phyloP scores from a whole-genome alignment of 1,140 invertebrate genomes.

The Scylla paramamosain region DNA sequence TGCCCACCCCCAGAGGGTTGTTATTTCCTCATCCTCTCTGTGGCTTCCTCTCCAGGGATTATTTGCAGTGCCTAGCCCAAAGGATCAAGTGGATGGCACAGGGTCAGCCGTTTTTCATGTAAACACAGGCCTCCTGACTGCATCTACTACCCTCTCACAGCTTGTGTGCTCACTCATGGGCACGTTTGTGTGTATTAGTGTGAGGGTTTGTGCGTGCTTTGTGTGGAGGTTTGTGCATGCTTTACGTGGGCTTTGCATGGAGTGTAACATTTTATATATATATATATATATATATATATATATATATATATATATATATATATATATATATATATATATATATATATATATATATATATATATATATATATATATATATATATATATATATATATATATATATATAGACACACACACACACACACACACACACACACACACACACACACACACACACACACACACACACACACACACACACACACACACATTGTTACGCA shows the following conservation, averaged over 20 bases:
- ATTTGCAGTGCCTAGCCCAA: too few relatives aligned
- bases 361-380: constrained; percentile 8
- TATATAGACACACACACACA: not conserved
- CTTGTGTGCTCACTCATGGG: not conserved
- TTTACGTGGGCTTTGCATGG: not conserved
- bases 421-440: not conserved
- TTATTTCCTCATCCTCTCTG: too few relatives aligned
- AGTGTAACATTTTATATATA: not conserved
- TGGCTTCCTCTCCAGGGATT: too few relatives aligned
- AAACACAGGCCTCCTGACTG: too few relatives aligned
- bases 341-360: not conserved
- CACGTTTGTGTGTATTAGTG: not conserved
- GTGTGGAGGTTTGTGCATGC: constrained; percentile 31
- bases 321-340: constrained; percentile 17
- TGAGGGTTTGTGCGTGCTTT: constrained; percentile 36
- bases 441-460: not conserved
- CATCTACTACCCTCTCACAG: too few relatives aligned
- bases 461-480: not conserved
- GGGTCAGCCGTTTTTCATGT: too few relatives aligned
- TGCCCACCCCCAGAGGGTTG: too few relatives aligned
- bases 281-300: not conserved
- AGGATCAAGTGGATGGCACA: too few relatives aligned
- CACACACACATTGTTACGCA: too few relatives aligned
- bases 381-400: too few relatives aligned
- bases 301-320: not conserved